phyloP scores from a whole-genome alignment of 1,140 invertebrate species.

The Drosophila leontia region DNA sequence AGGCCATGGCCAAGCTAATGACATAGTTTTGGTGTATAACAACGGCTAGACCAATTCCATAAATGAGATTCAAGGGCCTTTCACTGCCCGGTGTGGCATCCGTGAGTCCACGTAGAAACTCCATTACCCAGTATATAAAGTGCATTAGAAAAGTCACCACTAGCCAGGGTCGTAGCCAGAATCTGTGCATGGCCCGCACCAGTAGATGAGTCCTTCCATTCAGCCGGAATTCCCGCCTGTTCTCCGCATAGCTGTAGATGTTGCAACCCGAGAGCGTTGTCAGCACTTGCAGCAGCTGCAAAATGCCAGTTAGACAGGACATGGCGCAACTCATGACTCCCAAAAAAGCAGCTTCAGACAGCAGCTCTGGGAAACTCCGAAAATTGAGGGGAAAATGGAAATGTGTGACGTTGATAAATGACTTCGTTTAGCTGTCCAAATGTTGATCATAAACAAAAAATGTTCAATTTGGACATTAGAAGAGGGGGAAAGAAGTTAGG shows the following conservation, averaged over 20 bases:
- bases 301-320: slow-evolving; percentile 50
- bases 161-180: slow-evolving; percentile 54
- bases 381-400: slow-evolving; percentile 29
- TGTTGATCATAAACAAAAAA: slow-evolving; percentile 49
- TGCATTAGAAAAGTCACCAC: not conserved
- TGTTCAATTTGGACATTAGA: slow-evolving; percentile 23
- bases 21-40: slow-evolving; percentile 12
- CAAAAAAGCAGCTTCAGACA: slow-evolving; percentile 10
- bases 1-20: slow-evolving; percentile 1
- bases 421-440: slow-evolving; percentile 41
- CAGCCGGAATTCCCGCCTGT: slow-evolving; percentile 15
- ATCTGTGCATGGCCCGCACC: slow-evolving; percentile 38
- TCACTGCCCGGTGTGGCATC: not conserved
- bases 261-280: slow-evolving; percentile 56
- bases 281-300: slow-evolving; percentile 48
- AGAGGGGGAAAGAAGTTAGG: too few relatives aligned
- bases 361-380: slow-evolving; percentile 27
- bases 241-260: slow-evolving; percentile 33
- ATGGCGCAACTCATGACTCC: slow-evolving; percentile 43
- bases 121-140: not conserved
- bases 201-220: slow-evolving; percentile 1
- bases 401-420: slow-evolving; percentile 46
- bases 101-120: not conserved
- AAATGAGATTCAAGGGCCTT: slow-evolving; percentile 14
- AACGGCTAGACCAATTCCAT: not conserved